Evolutionary conservation across 2,113 vertebrate genomes (phyloP).

Genomic region (Pterocles gutturalis): DNA sequence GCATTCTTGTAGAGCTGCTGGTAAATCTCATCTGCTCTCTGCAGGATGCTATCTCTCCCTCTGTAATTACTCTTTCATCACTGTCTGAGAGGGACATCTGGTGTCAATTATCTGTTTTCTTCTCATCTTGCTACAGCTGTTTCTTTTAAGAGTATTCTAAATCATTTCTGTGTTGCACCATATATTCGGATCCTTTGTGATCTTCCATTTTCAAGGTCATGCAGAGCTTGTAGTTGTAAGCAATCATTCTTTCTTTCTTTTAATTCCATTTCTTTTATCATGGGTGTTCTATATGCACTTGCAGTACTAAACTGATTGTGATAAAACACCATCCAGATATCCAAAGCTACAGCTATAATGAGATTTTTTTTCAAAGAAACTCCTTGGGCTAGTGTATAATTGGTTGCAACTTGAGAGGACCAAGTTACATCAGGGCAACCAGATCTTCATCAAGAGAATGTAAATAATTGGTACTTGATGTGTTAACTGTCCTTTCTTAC

Average conservation of each 20-base stretch:
- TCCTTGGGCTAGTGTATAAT: background rate
- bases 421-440: background rate
- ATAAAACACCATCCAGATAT: background rate
- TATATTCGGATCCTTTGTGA: conserved; percentile 32
- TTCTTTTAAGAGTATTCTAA: conserved; percentile 71
- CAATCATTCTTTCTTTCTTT: background rate
- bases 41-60: conserved; percentile 60
- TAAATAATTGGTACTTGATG: background rate
- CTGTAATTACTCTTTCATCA: conserved; percentile 75
- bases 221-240: background rate
- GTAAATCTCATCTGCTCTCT: conserved; percentile 67
- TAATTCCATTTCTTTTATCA: background rate
- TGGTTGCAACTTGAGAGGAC: background rate
- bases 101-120: conserved; percentile 72
- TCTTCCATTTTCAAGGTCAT: conserved; percentile 63
- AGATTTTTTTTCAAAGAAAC: background rate
- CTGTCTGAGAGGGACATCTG: conserved; percentile 75
- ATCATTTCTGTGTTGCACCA: conserved; percentile 48
- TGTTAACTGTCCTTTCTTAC: background rate
- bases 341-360: background rate
- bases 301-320: background rate
- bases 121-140: conserved; percentile 71
- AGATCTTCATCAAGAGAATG: background rate
- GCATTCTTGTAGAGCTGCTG: conserved; percentile 59
- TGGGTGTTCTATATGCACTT: background rate